A percentile compares a stretch with the other conserved stretches of the same genome.
Evolutionary conservation across 2,113 vertebrate species (phyloP).

Genomic region (Rhizomys pruinosus): DNA sequence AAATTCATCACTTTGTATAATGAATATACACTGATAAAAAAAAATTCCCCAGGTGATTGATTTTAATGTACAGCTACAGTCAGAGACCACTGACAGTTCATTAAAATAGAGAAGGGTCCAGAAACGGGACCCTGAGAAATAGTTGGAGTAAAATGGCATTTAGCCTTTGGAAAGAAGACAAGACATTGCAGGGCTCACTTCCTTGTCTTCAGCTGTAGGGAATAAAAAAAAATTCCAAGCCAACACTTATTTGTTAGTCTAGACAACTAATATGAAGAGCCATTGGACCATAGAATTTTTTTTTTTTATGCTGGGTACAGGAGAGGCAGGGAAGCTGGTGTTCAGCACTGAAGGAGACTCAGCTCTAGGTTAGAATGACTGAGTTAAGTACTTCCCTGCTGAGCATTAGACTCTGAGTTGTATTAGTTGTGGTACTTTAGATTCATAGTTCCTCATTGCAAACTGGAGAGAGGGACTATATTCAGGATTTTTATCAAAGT

Average conservation of each 20-base stretch:
- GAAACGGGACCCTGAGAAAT: background rate
- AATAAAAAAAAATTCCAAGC: background rate
- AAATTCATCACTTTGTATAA: too few relatives aligned
- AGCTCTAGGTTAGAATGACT: background rate
- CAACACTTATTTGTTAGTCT: background rate
- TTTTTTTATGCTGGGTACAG: background rate
- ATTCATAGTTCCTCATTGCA: background rate
- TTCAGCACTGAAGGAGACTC: background rate
- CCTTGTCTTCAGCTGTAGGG: background rate
- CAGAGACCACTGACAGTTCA: background rate
- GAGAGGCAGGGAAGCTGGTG: accelerated
- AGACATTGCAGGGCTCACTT: background rate
- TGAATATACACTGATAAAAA: too few relatives aligned
- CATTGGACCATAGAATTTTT: background rate
- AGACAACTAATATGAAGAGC: background rate
- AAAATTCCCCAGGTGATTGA: background rate
- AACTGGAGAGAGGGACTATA: background rate
- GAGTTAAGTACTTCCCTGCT: background rate
- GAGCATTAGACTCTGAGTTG: accelerated
- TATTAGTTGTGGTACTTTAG: background rate
- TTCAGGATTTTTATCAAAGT: background rate
- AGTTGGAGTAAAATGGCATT: background rate
- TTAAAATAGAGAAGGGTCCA: background rate
- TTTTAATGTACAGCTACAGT: background rate
- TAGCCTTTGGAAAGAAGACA: constrained; percentile 39